Conservation (phyloP, 2,113 vertebrate species). For the Ibidorhyncha struthersii region DNA sequence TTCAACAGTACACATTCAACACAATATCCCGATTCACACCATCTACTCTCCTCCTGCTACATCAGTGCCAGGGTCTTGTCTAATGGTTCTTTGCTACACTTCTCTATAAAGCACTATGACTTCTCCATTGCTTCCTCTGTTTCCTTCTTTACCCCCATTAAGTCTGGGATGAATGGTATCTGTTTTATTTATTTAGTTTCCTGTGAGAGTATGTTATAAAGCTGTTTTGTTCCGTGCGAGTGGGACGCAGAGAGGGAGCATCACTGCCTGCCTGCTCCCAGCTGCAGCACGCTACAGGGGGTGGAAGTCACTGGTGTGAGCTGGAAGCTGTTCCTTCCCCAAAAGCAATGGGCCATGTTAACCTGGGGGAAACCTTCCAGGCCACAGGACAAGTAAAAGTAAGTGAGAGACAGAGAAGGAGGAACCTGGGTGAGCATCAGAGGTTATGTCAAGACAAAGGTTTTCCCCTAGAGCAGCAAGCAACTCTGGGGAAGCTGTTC, state of each 20-base stretch:
- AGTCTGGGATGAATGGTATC: not conserved
- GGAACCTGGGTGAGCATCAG: not conserved
- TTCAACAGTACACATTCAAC: not conserved
- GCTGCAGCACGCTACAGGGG: fast-evolving
- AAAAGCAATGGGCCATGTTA: not conserved
- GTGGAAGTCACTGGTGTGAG: not conserved
- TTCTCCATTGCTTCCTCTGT: not conserved
- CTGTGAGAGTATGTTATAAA: not conserved
- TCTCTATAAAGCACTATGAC: not conserved
- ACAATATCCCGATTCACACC: not conserved
- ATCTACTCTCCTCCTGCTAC: not conserved
- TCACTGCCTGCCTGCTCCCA: not conserved
- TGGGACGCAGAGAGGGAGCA: not conserved
- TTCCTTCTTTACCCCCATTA: not conserved
- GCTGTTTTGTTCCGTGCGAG: not conserved
- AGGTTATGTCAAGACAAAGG: not conserved
- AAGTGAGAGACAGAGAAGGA: not conserved
- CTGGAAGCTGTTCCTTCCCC: not conserved
- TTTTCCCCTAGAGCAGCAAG: not conserved
- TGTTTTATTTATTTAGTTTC: not conserved
- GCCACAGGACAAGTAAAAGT: not conserved
- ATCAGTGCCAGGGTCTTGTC: not conserved
- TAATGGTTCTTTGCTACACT: not conserved
- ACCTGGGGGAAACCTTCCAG: not conserved
- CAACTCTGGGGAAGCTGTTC: not conserved